Conservation (phyloP, 2,797 vertebrate species). For the Pipistrellus pygmaeus region DNA sequence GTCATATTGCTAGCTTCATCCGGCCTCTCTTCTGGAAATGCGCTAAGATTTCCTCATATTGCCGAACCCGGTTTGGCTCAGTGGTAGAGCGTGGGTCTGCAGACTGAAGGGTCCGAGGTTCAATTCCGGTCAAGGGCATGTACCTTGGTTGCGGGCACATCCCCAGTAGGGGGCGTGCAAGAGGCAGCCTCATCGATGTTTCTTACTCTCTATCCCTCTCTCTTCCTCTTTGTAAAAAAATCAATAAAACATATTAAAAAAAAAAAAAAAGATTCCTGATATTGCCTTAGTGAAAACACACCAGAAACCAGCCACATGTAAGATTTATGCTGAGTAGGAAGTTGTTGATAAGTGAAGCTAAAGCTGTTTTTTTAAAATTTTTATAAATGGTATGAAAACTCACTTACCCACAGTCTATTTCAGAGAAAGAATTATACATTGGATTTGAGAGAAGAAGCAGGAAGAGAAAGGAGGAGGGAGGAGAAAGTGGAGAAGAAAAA, state of each 20-base stretch:
- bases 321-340: neutral
- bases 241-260: too few species aligned
- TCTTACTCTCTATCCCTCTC: too few species aligned
- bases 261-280: neutral
- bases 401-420: neutral
- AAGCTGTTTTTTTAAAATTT: neutral
- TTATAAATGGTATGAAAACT: conserved; percentile 3
- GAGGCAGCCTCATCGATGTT: too few species aligned
- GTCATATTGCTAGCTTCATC: neutral
- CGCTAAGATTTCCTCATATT: neutral
- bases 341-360: neutral
- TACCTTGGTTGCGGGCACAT: too few species aligned
- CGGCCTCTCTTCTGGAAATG: neutral
- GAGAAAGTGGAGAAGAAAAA: neutral
- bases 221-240: too few species aligned
- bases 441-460: neutral
- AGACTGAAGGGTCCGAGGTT: too few species aligned
- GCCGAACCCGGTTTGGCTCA: too few species aligned
- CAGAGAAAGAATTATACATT: neutral
- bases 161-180: too few species aligned
- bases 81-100: too few species aligned
- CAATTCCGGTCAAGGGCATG: too few species aligned
- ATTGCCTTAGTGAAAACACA: neutral
- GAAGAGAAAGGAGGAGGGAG: neutral
- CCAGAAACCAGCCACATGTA: neutral